Evolutionary conservation across 1,140 invertebrate species (phyloP), one percentile per base, ranked within the genome.

Genomic region (Trypoxylus dichotomus): DNA sequence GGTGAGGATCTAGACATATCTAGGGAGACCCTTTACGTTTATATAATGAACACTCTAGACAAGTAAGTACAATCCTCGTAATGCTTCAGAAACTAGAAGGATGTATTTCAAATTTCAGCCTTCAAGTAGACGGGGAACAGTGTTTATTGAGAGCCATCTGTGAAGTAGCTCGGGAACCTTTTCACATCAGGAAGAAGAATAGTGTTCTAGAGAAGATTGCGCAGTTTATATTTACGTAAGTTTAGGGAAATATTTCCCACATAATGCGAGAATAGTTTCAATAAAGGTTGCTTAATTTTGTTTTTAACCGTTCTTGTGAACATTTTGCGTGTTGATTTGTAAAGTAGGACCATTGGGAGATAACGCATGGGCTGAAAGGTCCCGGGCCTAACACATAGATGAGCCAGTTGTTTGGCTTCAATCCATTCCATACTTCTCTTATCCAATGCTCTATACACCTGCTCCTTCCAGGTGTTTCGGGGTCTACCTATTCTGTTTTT

Each of bases 141-240:
- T 82, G 82, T 32, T 54, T 82, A 1, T 58, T 78, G 2, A 77
- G 83, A 24, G 74, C 79, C 11, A 78, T 81, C 25, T 83, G 83
- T 75, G 81, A 81, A 76, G 42, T 81, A 19, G 76, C 79, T 11
- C 81, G 80, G 43, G 68, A 79, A 43, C 80, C 82, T 2, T 80
- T 81, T 77, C 80, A 83, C 42, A 77, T 79, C 21, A 78, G 79
- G 54, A 76, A 77, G 11, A 74, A 75, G 1, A 79, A 80, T 24
- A 78, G 77, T 29, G 58, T 80, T 15, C 71, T 83, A 24, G 81
- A 83, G 25, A 80, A 75, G 74, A 82, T 83, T 75, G 80, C 81
- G 1, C 78, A 82, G 54, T 82, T 77, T 76, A 29, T 82, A 1
- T 81, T 83, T 42, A 83, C 81, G 82, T 83, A 81, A 81, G 82